Percentiles rank a stretch among this genome's conserved stretches.
Evolutionary conservation across 2,797 vertebrate species (phyloP).

Genomic region (Lacerta bilineata): DNA sequence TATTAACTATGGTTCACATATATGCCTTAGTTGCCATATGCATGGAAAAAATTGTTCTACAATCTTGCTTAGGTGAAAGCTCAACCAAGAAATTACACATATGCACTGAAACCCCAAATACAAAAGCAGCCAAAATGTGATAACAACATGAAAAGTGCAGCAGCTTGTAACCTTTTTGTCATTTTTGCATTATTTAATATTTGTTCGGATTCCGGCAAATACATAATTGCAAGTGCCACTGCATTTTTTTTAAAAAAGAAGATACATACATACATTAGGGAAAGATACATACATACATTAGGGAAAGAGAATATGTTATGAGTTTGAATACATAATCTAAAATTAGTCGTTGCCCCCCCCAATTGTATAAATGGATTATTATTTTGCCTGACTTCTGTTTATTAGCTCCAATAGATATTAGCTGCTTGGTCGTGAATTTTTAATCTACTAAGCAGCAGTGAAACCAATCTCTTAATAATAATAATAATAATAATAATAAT

Average conservation of each 20-base stretch:
- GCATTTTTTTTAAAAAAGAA: background rate
- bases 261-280: background rate
- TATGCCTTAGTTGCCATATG: background rate
- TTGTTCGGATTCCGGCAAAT: background rate
- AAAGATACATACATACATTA: too few species aligned
- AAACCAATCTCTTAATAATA: too few species aligned
- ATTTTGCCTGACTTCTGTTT: too few species aligned
- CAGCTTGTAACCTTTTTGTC: constrained; percentile 1
- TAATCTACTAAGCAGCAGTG: too few species aligned
- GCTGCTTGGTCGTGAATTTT: too few species aligned
- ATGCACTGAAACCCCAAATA: background rate
- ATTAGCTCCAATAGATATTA: too few species aligned
- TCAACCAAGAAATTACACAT: background rate
- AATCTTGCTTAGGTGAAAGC: constrained; percentile 39
- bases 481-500: too few species aligned
- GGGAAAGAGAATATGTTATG: too few species aligned
- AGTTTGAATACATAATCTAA: too few species aligned
- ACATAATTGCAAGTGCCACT: background rate
- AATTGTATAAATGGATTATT: too few species aligned
- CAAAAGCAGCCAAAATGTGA: background rate
- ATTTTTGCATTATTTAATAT: background rate
- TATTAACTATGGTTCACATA: background rate
- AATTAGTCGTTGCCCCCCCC: too few species aligned
- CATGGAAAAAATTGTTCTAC: constrained; percentile 19
- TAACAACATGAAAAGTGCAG: constrained; percentile 12